Percentiles rank a stretch among this genome's conserved stretches.
Conservation (phyloP, 2,797 vertebrate species). For the Apodemus agrarius region DNA sequence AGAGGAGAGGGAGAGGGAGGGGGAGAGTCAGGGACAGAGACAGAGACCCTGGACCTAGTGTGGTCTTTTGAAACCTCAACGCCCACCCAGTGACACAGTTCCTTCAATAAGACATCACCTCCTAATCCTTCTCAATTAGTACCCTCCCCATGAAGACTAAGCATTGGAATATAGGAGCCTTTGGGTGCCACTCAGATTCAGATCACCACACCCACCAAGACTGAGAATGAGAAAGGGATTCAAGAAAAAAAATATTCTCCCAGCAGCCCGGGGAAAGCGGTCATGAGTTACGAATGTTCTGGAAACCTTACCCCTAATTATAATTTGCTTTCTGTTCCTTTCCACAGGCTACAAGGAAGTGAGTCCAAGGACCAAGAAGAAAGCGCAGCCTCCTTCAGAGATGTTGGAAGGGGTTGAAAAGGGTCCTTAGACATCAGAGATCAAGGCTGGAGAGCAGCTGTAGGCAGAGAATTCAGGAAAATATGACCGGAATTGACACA, state of each 20-base stretch:
- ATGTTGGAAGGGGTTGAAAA: background rate
- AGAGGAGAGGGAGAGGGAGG: background rate
- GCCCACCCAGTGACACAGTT: background rate
- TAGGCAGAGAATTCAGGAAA: background rate
- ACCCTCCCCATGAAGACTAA: background rate
- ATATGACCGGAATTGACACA: background rate
- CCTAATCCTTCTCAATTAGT: background rate
- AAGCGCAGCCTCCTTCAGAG: background rate
- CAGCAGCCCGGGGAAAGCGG: constrained; percentile 44
- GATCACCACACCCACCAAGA: background rate
- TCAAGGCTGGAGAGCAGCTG: background rate
- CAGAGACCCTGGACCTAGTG: background rate
- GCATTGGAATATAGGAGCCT: background rate
- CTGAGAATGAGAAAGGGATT: constrained; percentile 40
- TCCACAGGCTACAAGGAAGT: constrained; percentile 2
- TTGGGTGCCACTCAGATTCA: background rate
- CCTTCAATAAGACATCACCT: background rate
- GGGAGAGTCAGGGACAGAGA: background rate
- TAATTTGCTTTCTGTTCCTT: constrained; percentile 31
- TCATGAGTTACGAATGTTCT: background rate
- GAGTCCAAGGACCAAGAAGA: constrained; percentile 15
- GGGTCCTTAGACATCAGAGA: background rate
- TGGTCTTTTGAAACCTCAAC: background rate
- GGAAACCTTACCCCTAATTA: background rate
- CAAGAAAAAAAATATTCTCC: constrained; percentile 17